Evolutionary conservation across 2,888 invertebrate genomes (phyloP).

Genomic region (Ophonus ardosiacus): DNA sequence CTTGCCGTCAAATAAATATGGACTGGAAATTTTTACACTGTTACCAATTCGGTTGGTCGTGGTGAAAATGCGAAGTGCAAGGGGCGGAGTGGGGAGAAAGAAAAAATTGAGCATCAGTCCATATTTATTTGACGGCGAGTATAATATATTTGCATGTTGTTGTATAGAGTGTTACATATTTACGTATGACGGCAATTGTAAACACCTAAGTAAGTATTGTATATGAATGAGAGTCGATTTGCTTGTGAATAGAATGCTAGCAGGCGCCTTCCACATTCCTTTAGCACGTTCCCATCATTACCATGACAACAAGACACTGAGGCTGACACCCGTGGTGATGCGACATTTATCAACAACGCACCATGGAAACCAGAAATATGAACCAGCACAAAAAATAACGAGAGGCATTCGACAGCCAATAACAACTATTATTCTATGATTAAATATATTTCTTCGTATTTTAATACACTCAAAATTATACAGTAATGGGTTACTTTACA

Average conservation of each 20-base stretch:
- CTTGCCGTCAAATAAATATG: no score
- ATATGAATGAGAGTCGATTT: constrained; percentile 19
- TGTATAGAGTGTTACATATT: background rate
- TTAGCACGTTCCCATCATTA: constrained; percentile 54
- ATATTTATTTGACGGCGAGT: no score
- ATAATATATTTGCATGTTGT: background rate
- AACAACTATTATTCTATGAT: no score
- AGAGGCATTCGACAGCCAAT: background rate
- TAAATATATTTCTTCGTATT: no score
- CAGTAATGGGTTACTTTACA: no score
- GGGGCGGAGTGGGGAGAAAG: no score
- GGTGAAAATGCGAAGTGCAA: no score
- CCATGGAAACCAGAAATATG: background rate
- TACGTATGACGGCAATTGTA: background rate
- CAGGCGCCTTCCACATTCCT: constrained; percentile 44
- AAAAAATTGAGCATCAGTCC: no score
- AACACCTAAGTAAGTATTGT: constrained; percentile 19
- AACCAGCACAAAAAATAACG: background rate
- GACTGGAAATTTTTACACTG: no score
- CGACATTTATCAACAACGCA: constrained; percentile 40
- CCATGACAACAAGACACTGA: constrained; percentile 45
- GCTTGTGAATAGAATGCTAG: constrained; percentile 32
- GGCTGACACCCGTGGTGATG: constrained; percentile 40
- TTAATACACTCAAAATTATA: no score
- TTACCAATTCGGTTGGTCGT: no score